These are phyloP conservation scores for Rhinolophus sinicus DNA, from an alignment of 2,113 vertebrate species.

Conservation along the genomic window DNA sequence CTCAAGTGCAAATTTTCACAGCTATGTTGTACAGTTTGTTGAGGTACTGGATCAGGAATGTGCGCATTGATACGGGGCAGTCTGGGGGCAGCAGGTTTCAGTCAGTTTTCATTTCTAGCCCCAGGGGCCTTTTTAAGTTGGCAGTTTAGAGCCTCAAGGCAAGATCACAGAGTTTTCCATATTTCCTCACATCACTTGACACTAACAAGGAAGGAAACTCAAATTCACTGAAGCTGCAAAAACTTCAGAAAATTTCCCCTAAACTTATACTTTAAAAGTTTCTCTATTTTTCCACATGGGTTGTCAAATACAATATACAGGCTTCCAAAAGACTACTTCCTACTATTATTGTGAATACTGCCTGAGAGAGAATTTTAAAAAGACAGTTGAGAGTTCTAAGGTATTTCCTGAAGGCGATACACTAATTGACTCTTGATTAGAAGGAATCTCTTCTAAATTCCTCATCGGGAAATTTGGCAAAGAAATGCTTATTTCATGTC, in stretches of 20 bases:
- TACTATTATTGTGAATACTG: neutral
- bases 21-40: neutral
- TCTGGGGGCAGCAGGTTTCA: neutral
- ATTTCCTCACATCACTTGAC: conserved; percentile 6
- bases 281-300: conserved; percentile 12
- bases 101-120: neutral
- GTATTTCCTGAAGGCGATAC: neutral
- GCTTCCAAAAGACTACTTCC: neutral
- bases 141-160: neutral
- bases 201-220: neutral
- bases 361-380: neutral
- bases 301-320: conserved; percentile 1
- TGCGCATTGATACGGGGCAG: neutral
- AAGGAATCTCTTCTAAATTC: conserved; percentile 30
- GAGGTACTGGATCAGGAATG: neutral
- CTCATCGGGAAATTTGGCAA: neutral
- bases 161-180: neutral
- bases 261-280: conserved; percentile 37
- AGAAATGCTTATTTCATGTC: conserved; percentile 39
- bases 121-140: neutral
- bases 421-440: neutral
- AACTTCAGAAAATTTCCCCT: conserved; percentile 22
- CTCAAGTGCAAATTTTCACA: neutral
- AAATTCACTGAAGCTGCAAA: neutral
- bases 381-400: neutral